Percentiles rank a stretch among this genome's conserved stretches.
Evolutionary conservation across 2,888 invertebrate species (phyloP).

Genomic region (Sceliomorpha sp.): DNA sequence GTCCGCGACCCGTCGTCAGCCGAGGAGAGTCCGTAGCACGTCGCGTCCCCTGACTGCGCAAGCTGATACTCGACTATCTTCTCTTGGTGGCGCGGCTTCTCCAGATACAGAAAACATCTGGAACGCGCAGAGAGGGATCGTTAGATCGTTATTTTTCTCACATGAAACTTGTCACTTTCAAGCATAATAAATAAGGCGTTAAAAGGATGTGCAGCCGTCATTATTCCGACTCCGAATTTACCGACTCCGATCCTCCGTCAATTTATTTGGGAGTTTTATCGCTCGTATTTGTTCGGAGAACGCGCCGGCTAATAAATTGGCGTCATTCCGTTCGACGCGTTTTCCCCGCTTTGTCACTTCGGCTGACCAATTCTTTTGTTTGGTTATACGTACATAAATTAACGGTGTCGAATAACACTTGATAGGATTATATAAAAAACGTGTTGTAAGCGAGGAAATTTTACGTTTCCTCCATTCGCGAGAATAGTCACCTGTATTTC

Average conservation of each 20-base stretch:
- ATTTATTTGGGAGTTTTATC: conserved; percentile 80
- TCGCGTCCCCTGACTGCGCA: conserved; percentile 90
- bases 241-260: conserved; percentile 75
- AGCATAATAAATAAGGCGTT: conserved; percentile 6
- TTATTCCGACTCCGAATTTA: conserved; percentile 60
- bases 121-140: too few relatives aligned
- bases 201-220: conserved; percentile 6
- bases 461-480: too few relatives aligned
- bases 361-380: conserved; percentile 1
- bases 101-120: conserved; percentile 90
- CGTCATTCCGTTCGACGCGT: conserved; percentile 43
- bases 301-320: conserved; percentile 28
- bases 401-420: conserved; percentile 15
- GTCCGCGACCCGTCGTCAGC: conserved; percentile 89
- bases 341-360: conserved; percentile 23
- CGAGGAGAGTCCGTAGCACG: conserved; percentile 88
- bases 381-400: conserved; percentile 4
- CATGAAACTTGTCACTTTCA: too few relatives aligned
- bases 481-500: conserved; percentile 85
- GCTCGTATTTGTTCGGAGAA: conserved; percentile 61
- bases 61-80: conserved; percentile 85
- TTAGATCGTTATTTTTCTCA: too few relatives aligned
- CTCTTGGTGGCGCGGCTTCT: conserved; percentile 75
- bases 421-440: too few relatives aligned
- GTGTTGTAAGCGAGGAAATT: too few relatives aligned